Evolutionary conservation across 2,113 vertebrate species (phyloP).

Genomic region (Taxidea taxus): DNA sequence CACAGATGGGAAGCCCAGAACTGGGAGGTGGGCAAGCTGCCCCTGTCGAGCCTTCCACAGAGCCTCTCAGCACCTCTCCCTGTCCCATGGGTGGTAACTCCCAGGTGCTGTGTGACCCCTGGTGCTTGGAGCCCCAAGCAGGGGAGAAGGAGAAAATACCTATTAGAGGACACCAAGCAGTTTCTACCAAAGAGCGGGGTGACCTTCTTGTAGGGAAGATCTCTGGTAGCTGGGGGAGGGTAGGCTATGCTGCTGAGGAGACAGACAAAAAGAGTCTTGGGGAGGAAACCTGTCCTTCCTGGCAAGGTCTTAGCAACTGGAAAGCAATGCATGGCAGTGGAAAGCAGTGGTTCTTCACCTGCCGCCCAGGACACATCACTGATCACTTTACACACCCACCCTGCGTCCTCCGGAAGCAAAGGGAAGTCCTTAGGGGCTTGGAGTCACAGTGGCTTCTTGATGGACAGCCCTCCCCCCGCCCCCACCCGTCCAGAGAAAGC

Average conservation of each 20-base stretch:
- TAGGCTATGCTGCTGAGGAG: background rate
- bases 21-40: background rate
- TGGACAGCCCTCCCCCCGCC: background rate
- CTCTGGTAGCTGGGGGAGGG: background rate
- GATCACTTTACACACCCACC: background rate
- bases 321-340: background rate
- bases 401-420: background rate
- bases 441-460: accelerated
- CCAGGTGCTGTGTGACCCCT: background rate
- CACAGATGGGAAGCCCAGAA: accelerated
- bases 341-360: background rate
- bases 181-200: background rate
- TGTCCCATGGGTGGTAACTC: background rate
- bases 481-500: background rate
- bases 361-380: background rate
- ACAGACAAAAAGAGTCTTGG: background rate
- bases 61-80: accelerated
- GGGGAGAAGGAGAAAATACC: background rate
- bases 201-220: background rate
- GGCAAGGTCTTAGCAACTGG: background rate
- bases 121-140: background rate
- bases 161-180: background rate
- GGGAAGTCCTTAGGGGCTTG: accelerated
- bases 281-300: background rate
- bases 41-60: accelerated